Percentiles rank a stretch among this genome's conserved stretches.
Evolutionary conservation across 2,113 vertebrate genomes (phyloP).

Genomic region (Kryptolebias marmoratus): DNA sequence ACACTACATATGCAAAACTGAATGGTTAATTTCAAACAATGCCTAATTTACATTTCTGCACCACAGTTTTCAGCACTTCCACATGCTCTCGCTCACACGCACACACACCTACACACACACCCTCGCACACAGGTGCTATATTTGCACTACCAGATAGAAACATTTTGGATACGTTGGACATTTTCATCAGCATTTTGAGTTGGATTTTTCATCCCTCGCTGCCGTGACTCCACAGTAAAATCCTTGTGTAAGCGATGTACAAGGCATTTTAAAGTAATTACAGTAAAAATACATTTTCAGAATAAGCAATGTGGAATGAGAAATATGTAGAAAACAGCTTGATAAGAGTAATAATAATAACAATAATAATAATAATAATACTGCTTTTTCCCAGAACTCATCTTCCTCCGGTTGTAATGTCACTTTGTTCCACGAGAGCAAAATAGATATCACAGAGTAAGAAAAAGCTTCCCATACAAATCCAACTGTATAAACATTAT

Average conservation of each 20-base stretch:
- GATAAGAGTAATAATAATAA: conserved; percentile 69
- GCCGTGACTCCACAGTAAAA: conserved; percentile 57
- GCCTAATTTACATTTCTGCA: conserved; percentile 74
- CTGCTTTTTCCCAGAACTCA: conserved; percentile 57
- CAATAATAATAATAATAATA: conserved; percentile 59
- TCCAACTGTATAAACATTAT: conserved; percentile 82
- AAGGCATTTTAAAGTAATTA: conserved; percentile 75
- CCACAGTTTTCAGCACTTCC: conserved; percentile 19
- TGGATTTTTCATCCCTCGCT: conserved; percentile 41
- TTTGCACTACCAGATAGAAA: conserved; percentile 61
- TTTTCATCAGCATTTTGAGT: conserved; percentile 45
- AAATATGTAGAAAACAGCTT: conserved; percentile 79
- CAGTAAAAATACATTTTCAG: conserved; percentile 76
- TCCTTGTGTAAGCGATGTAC: conserved; percentile 63
- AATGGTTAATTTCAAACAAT: conserved; percentile 63
- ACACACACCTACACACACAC: conserved; percentile 20
- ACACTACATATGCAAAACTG: conserved; percentile 72
- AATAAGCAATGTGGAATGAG: conserved; percentile 76
- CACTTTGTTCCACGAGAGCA: conserved; percentile 72
- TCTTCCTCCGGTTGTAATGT: conserved; percentile 63
- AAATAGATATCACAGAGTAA: conserved; percentile 79
- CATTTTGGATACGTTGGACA: conserved; percentile 52
- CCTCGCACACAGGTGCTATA: conserved; percentile 34
- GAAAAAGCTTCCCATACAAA: conserved; percentile 80
- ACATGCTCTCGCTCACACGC: conserved; percentile 13